Evolutionary conservation across 2,888 invertebrate genomes (phyloP), one percentile per base, ranked within the genome.

Genomic region (Phytoseiulus persimilis): DNA sequence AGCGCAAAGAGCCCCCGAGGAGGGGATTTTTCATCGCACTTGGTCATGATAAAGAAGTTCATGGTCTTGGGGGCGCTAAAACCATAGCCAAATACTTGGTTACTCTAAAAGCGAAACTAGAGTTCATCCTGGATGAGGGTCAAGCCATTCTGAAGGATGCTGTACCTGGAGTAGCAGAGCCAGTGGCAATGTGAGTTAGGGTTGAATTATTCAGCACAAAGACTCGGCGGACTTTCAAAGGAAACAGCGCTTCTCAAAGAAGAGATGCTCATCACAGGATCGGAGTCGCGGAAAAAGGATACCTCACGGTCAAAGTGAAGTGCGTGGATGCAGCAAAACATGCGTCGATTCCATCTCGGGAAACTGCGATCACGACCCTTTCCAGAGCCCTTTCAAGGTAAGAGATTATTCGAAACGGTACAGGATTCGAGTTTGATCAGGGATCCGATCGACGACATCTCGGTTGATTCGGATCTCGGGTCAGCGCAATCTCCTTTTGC

Each of bases 41-140:
- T 92, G 94, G 94, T 1, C 94, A 94, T 92, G 94, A 94, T 92
- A 94, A 94, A 92, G 94, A 94, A 92, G 94, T 93, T 33, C 45
- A 65, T 45, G 93, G 93, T 31, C 32, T 90, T 2, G 92, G 93
- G 91, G 94, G 93, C 2, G 93, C 93, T 6, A 90, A 90, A 83
- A 91, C 91, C 83, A 92, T 93, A n/a, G 92, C 92, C 65, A 91
- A 92, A 84, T 83, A 92, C 14, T 91, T 94, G 89, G 89, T 91
- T 90, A 90, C 91, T 0, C 91, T 92, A 90, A 92, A 92, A 65
- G 91, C 92, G 6, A 89, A 90, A 31, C 91, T 94, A 84, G 93
- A 93, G 90, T 94, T 93, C 91, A 91, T 94, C 14, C 91, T 93
- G 31, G 94, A 94, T 91, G 94, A 94, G 92, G 94, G 94, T 1